A percentile compares a stretch with the other conserved stretches of the same genome.
These are phyloP conservation scores for Crepidodera aurea DNA, from an alignment of 2,888 invertebrate genomes.

Conservation along the genomic window DNA sequence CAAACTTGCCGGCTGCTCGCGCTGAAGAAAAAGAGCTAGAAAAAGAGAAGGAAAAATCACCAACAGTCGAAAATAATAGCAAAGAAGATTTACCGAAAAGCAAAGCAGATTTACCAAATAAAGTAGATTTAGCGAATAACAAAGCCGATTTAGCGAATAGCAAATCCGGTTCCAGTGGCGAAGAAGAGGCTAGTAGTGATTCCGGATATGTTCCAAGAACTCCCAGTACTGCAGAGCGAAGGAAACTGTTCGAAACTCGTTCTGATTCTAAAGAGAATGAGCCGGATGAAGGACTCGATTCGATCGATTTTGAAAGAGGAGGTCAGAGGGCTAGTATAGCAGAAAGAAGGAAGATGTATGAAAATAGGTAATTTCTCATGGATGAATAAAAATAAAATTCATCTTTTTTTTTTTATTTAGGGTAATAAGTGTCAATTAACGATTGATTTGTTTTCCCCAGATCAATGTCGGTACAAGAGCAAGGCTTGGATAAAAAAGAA, in stretches of 20 bases:
- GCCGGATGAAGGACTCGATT: constrained; percentile 61
- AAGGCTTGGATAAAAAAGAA: constrained; percentile 67
- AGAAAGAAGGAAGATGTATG: constrained; percentile 79
- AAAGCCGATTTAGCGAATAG: constrained; percentile 62
- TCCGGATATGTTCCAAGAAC: constrained; percentile 77
- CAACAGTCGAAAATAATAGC: constrained; percentile 10
- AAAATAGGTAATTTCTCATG: constrained; percentile 55
- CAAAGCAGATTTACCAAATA: constrained; percentile 69
- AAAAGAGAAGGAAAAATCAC: constrained; percentile 30
- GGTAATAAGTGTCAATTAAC: no score
- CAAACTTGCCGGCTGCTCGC: constrained; percentile 22
- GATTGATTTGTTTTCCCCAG: constrained; percentile 26
- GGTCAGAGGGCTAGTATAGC: constrained; percentile 78
- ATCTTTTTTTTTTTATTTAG: no score
- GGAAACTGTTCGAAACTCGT: constrained; percentile 73
- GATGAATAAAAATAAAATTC: no score
- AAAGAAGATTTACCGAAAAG: constrained; percentile 63
- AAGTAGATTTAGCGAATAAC: no score
- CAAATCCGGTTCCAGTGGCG: constrained; percentile 69
- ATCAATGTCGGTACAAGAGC: constrained; percentile 40
- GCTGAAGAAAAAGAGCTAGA: constrained; percentile 14
- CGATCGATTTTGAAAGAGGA: constrained; percentile 67
- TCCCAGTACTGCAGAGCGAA: constrained; percentile 80
- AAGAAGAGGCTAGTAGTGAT: constrained; percentile 70
- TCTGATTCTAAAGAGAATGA: constrained; percentile 59